Evolutionary conservation across 1,140 invertebrate species (phyloP).

Genomic region (Whitmania pigra): DNA sequence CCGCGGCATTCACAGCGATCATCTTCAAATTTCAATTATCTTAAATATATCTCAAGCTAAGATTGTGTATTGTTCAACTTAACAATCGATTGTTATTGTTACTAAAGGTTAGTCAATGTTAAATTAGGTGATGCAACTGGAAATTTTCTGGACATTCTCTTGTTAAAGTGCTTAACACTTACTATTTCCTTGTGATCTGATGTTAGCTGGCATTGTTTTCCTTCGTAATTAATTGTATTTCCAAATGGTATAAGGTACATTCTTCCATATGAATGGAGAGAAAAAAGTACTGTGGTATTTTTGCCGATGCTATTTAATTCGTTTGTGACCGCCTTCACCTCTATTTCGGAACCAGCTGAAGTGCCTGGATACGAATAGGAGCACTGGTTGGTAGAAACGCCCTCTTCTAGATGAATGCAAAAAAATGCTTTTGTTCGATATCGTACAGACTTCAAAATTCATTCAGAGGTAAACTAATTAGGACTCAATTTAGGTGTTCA

Average conservation of each 20-base stretch:
- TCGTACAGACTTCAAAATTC: too few species aligned
- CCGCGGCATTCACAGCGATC: not conserved
- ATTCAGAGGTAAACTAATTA: too few species aligned
- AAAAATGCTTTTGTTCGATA: not conserved
- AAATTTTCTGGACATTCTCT: too few species aligned
- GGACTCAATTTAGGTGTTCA: too few species aligned
- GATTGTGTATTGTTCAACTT: too few species aligned
- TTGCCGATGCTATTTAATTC: not conserved
- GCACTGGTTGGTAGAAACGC: not conserved
- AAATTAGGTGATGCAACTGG: too few species aligned
- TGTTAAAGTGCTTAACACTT: not conserved
- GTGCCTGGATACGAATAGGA: constrained; percentile 6
- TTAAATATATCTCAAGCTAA: not conserved
- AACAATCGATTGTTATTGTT: not conserved
- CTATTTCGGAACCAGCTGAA: constrained; percentile 10
- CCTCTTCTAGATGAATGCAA: constrained; percentile 5
- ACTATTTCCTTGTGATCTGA: constrained; percentile 15
- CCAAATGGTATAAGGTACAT: constrained; percentile 13
- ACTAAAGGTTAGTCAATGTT: too few species aligned
- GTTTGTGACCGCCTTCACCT: not conserved
- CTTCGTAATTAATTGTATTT: constrained; percentile 16
- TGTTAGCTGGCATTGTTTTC: not conserved
- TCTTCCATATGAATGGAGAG: constrained; percentile 17
- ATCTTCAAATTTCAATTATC: not conserved
- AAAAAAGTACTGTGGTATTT: not conserved